These are phyloP conservation scores for Crypturellus undulatus DNA, from an alignment of 2,113 vertebrate genomes.

Conservation along the genomic window DNA sequence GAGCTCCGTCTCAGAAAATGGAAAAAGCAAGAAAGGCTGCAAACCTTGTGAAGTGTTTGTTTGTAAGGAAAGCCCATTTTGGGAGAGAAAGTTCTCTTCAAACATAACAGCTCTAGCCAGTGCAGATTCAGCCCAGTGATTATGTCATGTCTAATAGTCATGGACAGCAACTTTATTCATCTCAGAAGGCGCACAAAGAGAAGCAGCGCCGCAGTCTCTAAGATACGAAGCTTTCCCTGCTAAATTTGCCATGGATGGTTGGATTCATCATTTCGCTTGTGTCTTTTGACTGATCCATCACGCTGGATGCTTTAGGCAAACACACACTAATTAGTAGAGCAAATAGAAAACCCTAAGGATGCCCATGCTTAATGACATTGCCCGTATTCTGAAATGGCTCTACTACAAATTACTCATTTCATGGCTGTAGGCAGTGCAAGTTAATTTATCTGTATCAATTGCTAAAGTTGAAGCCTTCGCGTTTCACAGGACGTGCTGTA, in stretches of 20 bases:
- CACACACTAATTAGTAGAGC: conserved; percentile 75
- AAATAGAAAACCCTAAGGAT: conserved; percentile 74
- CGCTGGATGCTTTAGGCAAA: conserved; percentile 70
- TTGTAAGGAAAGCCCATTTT: background rate
- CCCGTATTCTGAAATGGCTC: conserved; percentile 29
- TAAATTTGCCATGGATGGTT: conserved; percentile 70
- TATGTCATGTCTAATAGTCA: conserved; percentile 32
- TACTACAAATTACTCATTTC: conserved; percentile 68
- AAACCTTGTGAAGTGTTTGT: background rate
- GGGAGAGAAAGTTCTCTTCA: background rate
- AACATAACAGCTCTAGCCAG: background rate
- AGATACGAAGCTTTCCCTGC: conserved; percentile 11
- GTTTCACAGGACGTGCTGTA: background rate
- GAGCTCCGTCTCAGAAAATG: background rate
- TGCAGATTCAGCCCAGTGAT: background rate
- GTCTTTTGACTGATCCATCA: conserved; percentile 65
- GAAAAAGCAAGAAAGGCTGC: background rate
- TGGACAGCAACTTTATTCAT: conserved; percentile 16
- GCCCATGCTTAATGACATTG: conserved; percentile 64
- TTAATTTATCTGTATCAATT: conserved; percentile 64
- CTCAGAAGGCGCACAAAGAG: background rate
- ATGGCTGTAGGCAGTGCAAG: conserved; percentile 62
- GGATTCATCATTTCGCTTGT: conserved; percentile 67
- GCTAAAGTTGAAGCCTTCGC: conserved; percentile 39
- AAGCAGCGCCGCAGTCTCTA: background rate